A percentile compares a stretch with the other conserved stretches of the same genome.
These are phyloP conservation scores for Ochropacha duplaris DNA, from an alignment of 2,888 invertebrate genomes.

Conservation along the genomic window DNA sequence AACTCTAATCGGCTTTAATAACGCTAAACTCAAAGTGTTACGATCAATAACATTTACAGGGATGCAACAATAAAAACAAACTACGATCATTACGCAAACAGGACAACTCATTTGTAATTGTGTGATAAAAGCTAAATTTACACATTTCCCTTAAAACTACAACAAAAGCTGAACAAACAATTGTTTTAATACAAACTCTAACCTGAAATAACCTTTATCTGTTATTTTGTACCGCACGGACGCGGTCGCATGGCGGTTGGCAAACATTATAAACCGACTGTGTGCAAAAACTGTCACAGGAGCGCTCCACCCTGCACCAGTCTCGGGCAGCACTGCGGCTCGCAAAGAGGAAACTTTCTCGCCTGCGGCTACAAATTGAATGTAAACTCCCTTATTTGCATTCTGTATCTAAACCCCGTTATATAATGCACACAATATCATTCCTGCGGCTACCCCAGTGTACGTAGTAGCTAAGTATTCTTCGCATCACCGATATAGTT, in stretches of 20 bases:
- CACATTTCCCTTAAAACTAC: conserved; percentile 28
- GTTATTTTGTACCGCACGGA: conserved; percentile 33
- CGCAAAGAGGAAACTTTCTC: conserved; percentile 50
- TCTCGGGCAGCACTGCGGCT: conserved; percentile 35
- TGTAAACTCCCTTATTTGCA: conserved; percentile 60
- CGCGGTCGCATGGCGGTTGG: conserved; percentile 17
- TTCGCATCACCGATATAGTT: background rate
- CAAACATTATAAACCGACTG: conserved; percentile 25
- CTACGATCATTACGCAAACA: conserved; percentile 9
- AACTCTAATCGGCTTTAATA: background rate
- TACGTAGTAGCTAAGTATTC: conserved; percentile 1
- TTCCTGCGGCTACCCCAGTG: conserved; percentile 8
- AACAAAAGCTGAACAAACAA: conserved; percentile 37
- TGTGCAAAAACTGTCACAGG: conserved; percentile 44
- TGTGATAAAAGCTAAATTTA: conserved; percentile 30
- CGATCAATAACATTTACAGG: background rate
- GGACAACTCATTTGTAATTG: conserved; percentile 21
- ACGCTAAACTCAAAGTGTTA: background rate
- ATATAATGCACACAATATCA: conserved; percentile 30
- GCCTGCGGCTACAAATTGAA: conserved; percentile 55
- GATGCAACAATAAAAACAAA: conserved; percentile 1
- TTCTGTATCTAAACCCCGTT: conserved; percentile 37
- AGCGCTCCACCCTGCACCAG: conserved; percentile 31
- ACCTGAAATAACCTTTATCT: conserved; percentile 39
- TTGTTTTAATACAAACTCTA: conserved; percentile 38